Evolutionary conservation across 2,888 invertebrate genomes (phyloP).

Genomic region (Dolichopus griseipennis): DNA sequence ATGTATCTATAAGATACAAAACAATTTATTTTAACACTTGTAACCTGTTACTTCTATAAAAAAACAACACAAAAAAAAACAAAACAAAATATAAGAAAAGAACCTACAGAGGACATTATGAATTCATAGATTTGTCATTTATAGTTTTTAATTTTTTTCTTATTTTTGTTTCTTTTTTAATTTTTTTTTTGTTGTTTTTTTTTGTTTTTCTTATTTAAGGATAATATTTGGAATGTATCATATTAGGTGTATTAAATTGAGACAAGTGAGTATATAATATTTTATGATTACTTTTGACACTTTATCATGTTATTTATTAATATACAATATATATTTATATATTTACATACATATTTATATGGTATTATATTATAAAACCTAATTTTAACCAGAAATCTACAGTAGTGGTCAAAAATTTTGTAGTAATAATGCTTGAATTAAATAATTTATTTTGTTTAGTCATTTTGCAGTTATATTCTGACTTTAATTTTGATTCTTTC

Average conservation of each 20-base stretch:
- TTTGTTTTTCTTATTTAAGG: too few species aligned
- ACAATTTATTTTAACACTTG: constrained; percentile 3
- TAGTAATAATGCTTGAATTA: too few species aligned
- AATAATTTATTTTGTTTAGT: too few species aligned
- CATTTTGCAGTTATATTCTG: too few species aligned
- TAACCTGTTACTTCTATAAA: neutral
- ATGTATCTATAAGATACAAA: neutral
- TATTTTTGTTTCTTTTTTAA: too few species aligned
- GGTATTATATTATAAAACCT: too few species aligned
- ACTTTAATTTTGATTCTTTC: too few species aligned
- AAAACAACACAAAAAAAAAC: neutral
- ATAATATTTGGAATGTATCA: constrained; percentile 1
- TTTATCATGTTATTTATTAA: neutral
- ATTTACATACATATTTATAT: too few species aligned
- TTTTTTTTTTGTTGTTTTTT: too few species aligned
- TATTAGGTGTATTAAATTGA: constrained; percentile 4
- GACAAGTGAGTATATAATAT: neutral
- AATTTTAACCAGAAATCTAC: too few species aligned
- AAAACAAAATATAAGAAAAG: too few species aligned
- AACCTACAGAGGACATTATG: neutral
- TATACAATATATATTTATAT: neutral
- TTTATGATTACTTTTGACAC: neutral
- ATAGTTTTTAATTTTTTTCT: neutral
- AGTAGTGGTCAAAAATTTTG: too few species aligned
- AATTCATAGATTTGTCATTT: constrained; percentile 6